A percentile compares a stretch with the other conserved stretches of the same genome.
phyloP scores from a whole-genome alignment of 2,888 invertebrate species.

The Cheilosia impressa region DNA sequence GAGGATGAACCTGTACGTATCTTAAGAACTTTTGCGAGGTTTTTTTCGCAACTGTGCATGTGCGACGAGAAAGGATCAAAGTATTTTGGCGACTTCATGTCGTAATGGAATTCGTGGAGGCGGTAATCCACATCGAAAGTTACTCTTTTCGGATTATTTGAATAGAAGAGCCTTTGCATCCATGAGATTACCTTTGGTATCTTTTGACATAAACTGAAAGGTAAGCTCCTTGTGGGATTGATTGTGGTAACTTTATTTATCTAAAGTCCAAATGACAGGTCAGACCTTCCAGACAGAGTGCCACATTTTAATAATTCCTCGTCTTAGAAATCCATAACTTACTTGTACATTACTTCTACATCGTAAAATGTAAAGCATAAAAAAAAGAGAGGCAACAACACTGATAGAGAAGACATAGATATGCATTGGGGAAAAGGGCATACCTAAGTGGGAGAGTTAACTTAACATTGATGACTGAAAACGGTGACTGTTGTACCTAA shows the following conservation, averaged over 20 bases:
- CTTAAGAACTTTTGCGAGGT: slow-evolving; percentile 35
- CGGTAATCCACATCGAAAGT: slow-evolving; percentile 39
- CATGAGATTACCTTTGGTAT: background rate
- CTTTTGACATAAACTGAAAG: background rate
- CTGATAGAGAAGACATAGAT: no score
- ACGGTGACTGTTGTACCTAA: no score
- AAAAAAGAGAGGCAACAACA: no score
- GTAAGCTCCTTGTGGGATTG: background rate
- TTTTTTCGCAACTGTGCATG: background rate
- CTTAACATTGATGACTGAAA: no score
- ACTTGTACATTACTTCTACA: no score
- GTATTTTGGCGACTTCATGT: slow-evolving; percentile 16
- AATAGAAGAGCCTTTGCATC: background rate
- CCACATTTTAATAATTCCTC: no score
- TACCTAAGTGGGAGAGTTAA: no score
- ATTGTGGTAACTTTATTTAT: background rate
- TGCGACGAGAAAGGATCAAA: slow-evolving; percentile 50
- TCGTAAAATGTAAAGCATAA: no score
- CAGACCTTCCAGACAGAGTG: background rate
- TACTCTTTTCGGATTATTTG: slow-evolving; percentile 32
- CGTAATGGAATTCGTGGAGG: slow-evolving; percentile 46
- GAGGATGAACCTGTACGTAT: background rate
- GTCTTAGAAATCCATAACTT: no score
- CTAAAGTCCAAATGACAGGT: background rate
- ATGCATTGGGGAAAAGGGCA: no score